These are phyloP conservation scores for Hemichromis elongatus DNA, from an alignment of 2,113 vertebrate species.

Conservation along the genomic window DNA sequence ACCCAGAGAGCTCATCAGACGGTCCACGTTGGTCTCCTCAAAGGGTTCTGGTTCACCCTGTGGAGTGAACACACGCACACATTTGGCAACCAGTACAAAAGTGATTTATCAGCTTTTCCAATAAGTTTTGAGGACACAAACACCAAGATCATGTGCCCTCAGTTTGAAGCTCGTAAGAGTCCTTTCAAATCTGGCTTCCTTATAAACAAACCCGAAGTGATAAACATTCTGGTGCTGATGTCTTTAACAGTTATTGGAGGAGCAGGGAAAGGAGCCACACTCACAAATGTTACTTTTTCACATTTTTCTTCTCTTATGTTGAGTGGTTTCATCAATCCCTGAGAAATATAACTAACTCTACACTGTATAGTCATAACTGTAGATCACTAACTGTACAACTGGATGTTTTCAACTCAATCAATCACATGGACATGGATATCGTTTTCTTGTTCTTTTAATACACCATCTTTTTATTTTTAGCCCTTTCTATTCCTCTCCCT, in stretches of 20 bases:
- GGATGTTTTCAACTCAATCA: background rate
- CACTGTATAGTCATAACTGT: background rate
- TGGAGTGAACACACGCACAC: background rate
- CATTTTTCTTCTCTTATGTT: background rate
- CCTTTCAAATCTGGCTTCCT: background rate
- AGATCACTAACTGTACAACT: background rate
- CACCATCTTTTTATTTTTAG: background rate
- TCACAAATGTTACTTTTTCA: background rate
- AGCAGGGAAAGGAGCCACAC: background rate
- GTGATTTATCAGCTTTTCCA: background rate
- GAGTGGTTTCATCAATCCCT: background rate
- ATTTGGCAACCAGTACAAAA: background rate
- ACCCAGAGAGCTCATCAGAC: conserved; percentile 79
- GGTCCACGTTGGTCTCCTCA: conserved; percentile 93
- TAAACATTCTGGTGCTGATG: background rate
- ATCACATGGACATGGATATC: background rate
- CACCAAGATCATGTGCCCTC: background rate
- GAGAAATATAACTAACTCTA: background rate
- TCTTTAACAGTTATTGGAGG: background rate
- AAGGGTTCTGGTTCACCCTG: conserved; percentile 94
- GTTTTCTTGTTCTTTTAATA: background rate
- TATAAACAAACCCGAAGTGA: background rate
- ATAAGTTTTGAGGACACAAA: background rate
- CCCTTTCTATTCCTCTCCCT: background rate
- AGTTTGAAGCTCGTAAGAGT: background rate